Percentiles rank a stretch among this genome's conserved stretches.
Conservation (phyloP, 2,113 vertebrate species). For the Onychostruthus taczanowskii region DNA sequence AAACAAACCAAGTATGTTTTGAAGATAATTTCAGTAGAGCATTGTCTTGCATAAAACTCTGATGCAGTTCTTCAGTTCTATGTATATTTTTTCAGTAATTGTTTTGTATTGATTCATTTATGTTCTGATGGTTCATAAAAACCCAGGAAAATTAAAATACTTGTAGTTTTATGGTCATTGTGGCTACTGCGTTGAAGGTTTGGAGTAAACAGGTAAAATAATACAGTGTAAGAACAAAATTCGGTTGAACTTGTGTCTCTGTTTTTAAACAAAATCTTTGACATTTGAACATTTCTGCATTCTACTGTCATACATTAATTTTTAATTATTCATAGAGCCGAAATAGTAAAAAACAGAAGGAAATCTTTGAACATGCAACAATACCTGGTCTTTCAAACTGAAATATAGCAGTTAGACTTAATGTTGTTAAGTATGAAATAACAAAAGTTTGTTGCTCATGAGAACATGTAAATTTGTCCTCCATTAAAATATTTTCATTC, state of each 20-base stretch:
- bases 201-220: neutral
- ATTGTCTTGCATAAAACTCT: neutral
- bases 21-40: neutral
- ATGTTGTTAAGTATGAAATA: neutral
- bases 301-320: neutral
- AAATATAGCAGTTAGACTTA: neutral
- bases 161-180: neutral
- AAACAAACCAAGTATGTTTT: neutral
- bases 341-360: neutral
- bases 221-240: neutral
- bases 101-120: neutral
- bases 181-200: neutral
- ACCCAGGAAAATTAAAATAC: neutral
- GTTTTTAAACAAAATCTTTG: neutral
- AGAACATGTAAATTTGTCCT: neutral
- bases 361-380: neutral
- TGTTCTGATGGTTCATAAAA: neutral
- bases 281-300: neutral
- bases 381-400: neutral
- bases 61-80: neutral
- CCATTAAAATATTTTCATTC: neutral
- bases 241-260: neutral
- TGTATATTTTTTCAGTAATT: neutral
- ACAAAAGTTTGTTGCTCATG: neutral
- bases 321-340: neutral